Base-by-base conservation (phyloP, 2,888 invertebrate genomes). In the Laothoe populi region DNA sequence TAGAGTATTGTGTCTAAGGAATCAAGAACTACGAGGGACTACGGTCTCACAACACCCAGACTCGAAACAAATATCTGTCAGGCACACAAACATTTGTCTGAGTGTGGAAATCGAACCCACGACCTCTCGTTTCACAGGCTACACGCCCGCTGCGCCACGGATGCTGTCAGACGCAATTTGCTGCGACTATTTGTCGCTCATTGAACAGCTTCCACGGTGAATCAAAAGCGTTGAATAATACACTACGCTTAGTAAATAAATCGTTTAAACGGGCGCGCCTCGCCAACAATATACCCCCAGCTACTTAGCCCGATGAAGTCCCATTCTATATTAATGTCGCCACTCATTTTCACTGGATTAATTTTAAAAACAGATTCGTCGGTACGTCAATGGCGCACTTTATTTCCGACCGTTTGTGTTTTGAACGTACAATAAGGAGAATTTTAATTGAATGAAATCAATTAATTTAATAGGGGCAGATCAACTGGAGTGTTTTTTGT, bases 231-330 rank as follows among this genome's bases (percentile, higher is more conserved):
- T 67, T 71, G 71, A 73, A 75, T 74, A 72, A 75, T 72, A 73
- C 70, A 75, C 64, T 61, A 64, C 71, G 69, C 66, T 70, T 69
- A 70, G 68, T 66, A 70, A 70, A 72, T 73, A 75, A 73, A 70
- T 72, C 66, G 68, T 68, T 70, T 71, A 70, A 69, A 71, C 68
- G 66, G 70, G 65, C 67, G 65, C 61, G 58, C 61, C 64, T 40
- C 62, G 64, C 63, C 62, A 57, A 64, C 67, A 66, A 63, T 65
- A 63, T 67, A 60, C 69, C 66, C 67, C 60, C 70, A 68, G 71
- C 72, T 71, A 71, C 71, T 73, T 66, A 68, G 61, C 62, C 64
- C 73, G 66, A 69, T 66, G 65, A 70, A 70, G 68, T 68, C 68
- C 66, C 68, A 64, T 70, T 71, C 63, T 64, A 62, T 59, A 63